These are phyloP conservation scores for Halcyon senegalensis DNA, from an alignment of 2,113 vertebrate genomes.

Conservation along the genomic window DNA sequence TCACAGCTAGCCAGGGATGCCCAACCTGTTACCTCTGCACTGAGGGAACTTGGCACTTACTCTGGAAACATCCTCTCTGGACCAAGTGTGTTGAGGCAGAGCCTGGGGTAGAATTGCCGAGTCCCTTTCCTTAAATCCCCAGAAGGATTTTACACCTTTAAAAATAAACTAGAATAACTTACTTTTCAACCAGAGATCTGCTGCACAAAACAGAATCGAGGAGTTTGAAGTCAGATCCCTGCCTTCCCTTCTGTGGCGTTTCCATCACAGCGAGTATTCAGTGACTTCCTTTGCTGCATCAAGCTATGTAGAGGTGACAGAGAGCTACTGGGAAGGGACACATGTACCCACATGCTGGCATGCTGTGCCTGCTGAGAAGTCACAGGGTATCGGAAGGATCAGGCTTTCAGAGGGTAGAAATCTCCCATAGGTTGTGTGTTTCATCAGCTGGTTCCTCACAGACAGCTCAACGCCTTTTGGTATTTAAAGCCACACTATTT, in stretches of 20 bases:
- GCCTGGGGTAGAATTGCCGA: not conserved
- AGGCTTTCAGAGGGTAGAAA: not conserved
- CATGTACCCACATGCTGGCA: accelerated
- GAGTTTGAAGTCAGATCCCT: not conserved
- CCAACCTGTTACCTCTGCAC: not conserved
- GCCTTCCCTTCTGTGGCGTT: not conserved
- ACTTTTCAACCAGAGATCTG: not conserved
- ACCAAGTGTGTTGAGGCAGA: not conserved
- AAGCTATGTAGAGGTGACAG: not conserved
- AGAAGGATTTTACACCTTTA: not conserved
- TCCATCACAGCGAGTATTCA: accelerated
- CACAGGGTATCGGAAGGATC: not conserved
- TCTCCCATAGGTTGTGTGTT: not conserved
- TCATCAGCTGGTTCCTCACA: not conserved
- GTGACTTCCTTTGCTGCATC: not conserved
- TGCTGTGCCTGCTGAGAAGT: not conserved
- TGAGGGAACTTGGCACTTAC: not conserved
- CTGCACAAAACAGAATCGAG: not conserved
- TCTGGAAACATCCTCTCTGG: not conserved
- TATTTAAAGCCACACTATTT: not conserved
- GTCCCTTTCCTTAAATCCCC: not conserved
- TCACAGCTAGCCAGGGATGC: not conserved
- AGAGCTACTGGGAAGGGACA: not conserved
- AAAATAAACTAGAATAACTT: not conserved
- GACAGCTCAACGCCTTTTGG: not conserved